phyloP scores from a whole-genome alignment of 2,113 vertebrate species.

The Heterotilapia buettikoferi region DNA sequence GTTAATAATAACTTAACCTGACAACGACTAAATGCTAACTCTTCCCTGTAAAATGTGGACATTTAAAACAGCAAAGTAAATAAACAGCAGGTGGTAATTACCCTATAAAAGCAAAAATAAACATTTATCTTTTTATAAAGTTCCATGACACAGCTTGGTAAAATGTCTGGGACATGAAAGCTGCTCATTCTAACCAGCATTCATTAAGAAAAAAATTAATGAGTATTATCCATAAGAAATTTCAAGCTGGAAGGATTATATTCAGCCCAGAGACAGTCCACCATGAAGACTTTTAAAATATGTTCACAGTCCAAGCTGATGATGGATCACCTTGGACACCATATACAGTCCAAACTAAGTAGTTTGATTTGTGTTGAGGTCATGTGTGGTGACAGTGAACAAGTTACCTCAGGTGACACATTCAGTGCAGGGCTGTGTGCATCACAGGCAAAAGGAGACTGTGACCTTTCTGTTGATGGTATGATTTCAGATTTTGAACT shows the following conservation, averaged over 20 bases:
- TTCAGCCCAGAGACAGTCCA: neutral
- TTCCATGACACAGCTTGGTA: neutral
- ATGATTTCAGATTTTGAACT: neutral
- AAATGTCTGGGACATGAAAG: neutral
- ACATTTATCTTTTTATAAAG: neutral
- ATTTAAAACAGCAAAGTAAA: neutral
- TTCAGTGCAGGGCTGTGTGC: neutral
- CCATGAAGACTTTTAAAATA: neutral
- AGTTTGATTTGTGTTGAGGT: neutral
- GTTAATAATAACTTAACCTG: neutral
- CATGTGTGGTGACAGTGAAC: neutral
- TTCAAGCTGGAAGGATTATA: neutral
- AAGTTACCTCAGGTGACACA: neutral
- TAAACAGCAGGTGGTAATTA: neutral
- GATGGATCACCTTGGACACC: neutral
- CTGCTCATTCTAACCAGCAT: neutral
- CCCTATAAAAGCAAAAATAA: neutral
- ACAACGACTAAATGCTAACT: rapidly evolving
- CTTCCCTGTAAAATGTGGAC: neutral
- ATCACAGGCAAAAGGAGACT: neutral
- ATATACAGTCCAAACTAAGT: neutral
- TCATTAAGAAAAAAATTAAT: neutral
- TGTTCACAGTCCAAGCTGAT: neutral
- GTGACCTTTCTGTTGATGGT: neutral
- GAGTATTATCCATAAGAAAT: neutral